phyloP scores from a whole-genome alignment of 2,888 invertebrate genomes.

The Hypena proboscidalis region DNA sequence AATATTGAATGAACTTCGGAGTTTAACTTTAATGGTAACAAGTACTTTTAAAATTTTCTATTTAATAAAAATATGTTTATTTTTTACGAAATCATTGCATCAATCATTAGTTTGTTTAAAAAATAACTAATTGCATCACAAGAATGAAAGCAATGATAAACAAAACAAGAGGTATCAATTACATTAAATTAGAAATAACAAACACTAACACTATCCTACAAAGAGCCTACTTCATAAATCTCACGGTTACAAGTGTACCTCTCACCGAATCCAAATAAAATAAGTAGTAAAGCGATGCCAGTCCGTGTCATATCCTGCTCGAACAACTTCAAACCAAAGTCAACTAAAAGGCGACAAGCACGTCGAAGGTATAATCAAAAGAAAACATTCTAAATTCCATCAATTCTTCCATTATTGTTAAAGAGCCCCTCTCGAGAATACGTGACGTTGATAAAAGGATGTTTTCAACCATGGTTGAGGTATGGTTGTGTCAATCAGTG shows the following conservation, averaged over 20 bases:
- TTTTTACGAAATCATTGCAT: too few species aligned
- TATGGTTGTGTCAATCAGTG: constrained; percentile 64
- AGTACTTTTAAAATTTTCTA: too few species aligned
- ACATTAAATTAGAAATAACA: too few species aligned
- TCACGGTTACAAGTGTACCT: constrained; percentile 7
- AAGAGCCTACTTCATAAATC: too few species aligned
- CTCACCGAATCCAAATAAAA: constrained; percentile 11
- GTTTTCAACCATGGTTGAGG: constrained; percentile 52
- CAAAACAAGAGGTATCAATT: too few species aligned
- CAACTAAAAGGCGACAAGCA: constrained; percentile 51
- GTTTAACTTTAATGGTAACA: too few species aligned
- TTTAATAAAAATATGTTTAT: too few species aligned
- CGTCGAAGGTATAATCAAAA: constrained; percentile 67
- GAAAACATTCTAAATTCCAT: constrained; percentile 71
- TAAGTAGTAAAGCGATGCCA: constrained; percentile 12
- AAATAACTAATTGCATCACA: too few species aligned
- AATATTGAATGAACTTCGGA: too few species aligned
- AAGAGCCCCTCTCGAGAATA: constrained; percentile 76
- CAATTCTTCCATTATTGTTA: constrained; percentile 60
- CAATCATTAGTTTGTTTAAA: too few species aligned
- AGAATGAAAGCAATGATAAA: too few species aligned
- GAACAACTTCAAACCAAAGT: constrained; percentile 45
- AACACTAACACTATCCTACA: too few species aligned
- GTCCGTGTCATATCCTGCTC: constrained; percentile 23
- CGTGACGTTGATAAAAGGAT: constrained; percentile 75